These are phyloP conservation scores for Heteronetta atricapilla DNA, from an alignment of 2,113 vertebrate species.

Conservation along the genomic window DNA sequence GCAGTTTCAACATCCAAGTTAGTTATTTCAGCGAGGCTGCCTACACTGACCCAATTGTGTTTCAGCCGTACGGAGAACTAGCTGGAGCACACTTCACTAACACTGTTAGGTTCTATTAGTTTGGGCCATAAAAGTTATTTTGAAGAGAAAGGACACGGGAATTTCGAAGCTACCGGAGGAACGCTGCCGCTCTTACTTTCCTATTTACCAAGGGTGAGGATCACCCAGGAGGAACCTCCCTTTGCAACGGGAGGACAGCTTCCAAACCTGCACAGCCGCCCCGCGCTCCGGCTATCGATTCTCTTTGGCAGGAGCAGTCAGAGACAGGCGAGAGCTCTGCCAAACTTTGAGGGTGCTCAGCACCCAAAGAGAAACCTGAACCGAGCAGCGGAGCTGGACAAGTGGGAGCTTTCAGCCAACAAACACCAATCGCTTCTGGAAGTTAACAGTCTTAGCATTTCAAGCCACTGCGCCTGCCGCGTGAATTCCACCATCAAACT, in stretches of 20 bases:
- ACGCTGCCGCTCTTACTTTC: background rate
- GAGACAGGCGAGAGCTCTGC: fast-evolving
- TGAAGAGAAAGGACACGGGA: background rate
- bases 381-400: fast-evolving
- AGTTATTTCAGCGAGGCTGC: conserved; percentile 9
- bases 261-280: background rate
- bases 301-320: background rate
- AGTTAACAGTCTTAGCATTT: background rate
- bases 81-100: background rate
- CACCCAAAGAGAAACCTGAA: background rate
- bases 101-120: background rate
- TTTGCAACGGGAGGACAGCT: fast-evolving
- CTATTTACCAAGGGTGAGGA: background rate
- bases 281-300: background rate
- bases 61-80: background rate
- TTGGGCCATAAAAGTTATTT: background rate
- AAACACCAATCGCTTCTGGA: background rate
- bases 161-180: background rate
- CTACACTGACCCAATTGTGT: conserved; percentile 43
- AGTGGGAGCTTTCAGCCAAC: background rate
- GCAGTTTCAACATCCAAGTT: conserved; percentile 35
- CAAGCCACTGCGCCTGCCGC: background rate
- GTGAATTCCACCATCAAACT: background rate
- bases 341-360: background rate
- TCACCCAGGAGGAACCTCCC: background rate